Percentiles rank a stretch among this genome's conserved stretches.
Evolutionary conservation across 1,140 invertebrate species (phyloP).

Genomic region (Monochamus saltuarius): DNA sequence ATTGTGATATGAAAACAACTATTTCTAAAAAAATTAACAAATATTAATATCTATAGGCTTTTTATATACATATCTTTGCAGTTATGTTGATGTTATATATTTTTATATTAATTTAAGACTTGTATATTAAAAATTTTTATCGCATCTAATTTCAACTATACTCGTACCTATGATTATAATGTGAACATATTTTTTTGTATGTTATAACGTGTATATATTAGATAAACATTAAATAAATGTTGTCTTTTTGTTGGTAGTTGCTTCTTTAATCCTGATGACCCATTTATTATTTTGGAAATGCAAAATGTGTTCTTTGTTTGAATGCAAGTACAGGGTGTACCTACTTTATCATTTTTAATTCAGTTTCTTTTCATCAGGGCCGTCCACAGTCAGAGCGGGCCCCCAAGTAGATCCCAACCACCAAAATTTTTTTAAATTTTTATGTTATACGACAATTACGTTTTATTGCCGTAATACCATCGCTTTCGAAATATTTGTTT

Average conservation of each 20-base stretch:
- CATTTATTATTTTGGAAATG: too few relatives aligned
- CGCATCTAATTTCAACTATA: background rate
- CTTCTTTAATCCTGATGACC: background rate
- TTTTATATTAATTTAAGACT: conserved; percentile 16
- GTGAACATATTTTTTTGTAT: conserved; percentile 23
- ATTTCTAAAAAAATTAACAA: conserved; percentile 6
- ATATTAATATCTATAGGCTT: conserved; percentile 4
- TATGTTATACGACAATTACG: too few relatives aligned
- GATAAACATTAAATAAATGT: conserved; percentile 39
- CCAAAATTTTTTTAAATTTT: too few relatives aligned
- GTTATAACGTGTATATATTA: conserved; percentile 37
- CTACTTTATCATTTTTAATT: too few relatives aligned
- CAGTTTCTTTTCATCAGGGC: too few relatives aligned
- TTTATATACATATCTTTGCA: conserved; percentile 12
- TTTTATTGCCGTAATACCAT: too few relatives aligned
- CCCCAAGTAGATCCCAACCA: too few relatives aligned
- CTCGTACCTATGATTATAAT: background rate
- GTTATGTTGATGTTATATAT: conserved; percentile 13
- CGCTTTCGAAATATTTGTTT: too few relatives aligned
- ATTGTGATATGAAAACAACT: conserved; percentile 10
- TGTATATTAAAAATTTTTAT: conserved; percentile 8
- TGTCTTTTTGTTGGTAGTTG: conserved; percentile 38
- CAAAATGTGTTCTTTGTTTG: too few relatives aligned
- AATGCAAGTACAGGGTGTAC: too few relatives aligned
- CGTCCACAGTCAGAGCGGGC: too few relatives aligned